Conservation (phyloP, 2,113 vertebrate genomes). For the Antigone vipio region DNA sequence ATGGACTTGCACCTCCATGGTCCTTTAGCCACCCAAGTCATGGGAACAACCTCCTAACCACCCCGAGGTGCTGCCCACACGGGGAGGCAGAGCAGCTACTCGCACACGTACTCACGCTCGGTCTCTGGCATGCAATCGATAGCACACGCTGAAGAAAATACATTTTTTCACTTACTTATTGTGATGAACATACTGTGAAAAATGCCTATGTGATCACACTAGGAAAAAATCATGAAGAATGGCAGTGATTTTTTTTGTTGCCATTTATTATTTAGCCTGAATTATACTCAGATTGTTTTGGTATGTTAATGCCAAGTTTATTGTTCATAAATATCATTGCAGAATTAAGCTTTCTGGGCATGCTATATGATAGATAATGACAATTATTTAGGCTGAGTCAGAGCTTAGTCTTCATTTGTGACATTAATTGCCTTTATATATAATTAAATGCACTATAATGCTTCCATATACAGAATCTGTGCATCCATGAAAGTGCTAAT, state of each 20-base stretch:
- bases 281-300: constrained; percentile 16
- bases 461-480: constrained; percentile 14
- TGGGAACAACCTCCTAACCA: rapidly evolving
- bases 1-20: rapidly evolving
- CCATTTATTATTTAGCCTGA: constrained; percentile 7
- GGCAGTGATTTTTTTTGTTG: background rate
- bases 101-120: rapidly evolving
- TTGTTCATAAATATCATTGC: constrained; percentile 54
- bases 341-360: constrained; percentile 43
- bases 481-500: constrained; percentile 45
- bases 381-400: constrained; percentile 50
- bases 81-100: background rate
- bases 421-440: constrained; percentile 60
- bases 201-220: background rate
- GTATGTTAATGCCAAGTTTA: constrained; percentile 45
- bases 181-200: background rate
- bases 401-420: constrained; percentile 57
- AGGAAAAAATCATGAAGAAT: background rate
- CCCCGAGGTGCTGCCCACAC: rapidly evolving
- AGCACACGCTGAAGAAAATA: rapidly evolving
- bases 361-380: constrained; percentile 53
- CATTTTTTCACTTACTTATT: background rate
- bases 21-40: background rate
- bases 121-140: background rate
- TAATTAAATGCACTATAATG: constrained; percentile 57